Evolutionary conservation across 1,140 invertebrate genomes (phyloP).

Genomic region (Zophobas atratus): DNA sequence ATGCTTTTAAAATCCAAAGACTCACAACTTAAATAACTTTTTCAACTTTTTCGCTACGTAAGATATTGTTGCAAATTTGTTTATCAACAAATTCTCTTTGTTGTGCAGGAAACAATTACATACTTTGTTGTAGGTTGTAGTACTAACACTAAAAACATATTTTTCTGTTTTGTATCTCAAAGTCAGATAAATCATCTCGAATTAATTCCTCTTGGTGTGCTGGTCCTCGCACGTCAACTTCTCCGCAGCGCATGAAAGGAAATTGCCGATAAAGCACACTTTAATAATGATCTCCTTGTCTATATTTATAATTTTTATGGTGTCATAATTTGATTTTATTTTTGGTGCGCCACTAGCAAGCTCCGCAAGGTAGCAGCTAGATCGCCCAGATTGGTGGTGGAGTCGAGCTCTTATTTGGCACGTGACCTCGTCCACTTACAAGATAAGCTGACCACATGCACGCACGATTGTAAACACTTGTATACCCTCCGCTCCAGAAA

Average conservation of each 20-base stretch:
- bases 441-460: conserved; percentile 49
- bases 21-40: too few relatives aligned
- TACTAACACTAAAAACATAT: too few relatives aligned
- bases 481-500: conserved; percentile 23
- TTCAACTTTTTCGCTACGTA: too few relatives aligned
- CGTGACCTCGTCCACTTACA: conserved; percentile 42
- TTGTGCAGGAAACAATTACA: too few relatives aligned
- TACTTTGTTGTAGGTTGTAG: too few relatives aligned
- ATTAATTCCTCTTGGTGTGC: too few relatives aligned
- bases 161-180: too few relatives aligned
- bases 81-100: too few relatives aligned
- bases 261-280: conserved; percentile 4
- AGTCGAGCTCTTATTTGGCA: conserved; percentile 44
- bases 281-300: conserved; percentile 5
- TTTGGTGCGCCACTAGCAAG: conserved; percentile 13
- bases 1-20: too few relatives aligned
- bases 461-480: conserved; percentile 46
- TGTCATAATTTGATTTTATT: conserved; percentile 38
- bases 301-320: conserved; percentile 23
- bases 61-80: too few relatives aligned
- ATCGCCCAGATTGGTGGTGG: conserved; percentile 33
- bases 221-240: too few relatives aligned
- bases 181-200: too few relatives aligned
- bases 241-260: background rate
- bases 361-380: conserved; percentile 20